phyloP scores from a whole-genome alignment of 2,113 vertebrate species.

The Oxyruncus cristatus region DNA sequence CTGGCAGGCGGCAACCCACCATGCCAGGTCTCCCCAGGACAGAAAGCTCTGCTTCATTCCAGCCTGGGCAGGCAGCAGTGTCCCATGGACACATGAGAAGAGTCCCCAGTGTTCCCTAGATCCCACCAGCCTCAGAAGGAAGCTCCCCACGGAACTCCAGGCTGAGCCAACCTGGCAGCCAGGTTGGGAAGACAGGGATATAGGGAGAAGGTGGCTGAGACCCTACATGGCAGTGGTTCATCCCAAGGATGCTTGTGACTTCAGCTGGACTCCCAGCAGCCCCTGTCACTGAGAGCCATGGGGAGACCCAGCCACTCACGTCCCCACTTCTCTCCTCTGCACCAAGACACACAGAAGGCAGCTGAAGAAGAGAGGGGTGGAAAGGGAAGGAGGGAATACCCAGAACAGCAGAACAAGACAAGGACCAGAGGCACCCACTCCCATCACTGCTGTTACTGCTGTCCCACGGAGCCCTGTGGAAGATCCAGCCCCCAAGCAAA shows the following conservation, averaged over 20 bases:
- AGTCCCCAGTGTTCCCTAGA: neutral
- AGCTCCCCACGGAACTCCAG: neutral
- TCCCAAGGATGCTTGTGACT: neutral
- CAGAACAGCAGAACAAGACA: neutral
- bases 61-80: neutral
- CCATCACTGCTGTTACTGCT: neutral
- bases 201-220: neutral
- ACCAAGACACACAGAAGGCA: neutral
- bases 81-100: neutral
- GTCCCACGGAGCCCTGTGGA: rapidly evolving
- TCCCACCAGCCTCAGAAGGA: neutral
- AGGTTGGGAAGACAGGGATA: neutral
- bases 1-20: neutral
- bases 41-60: neutral
- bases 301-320: neutral
- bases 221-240: neutral
- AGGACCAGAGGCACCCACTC: neutral
- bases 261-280: neutral
- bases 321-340: neutral
- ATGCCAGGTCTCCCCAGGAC: neutral
- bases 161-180: neutral
- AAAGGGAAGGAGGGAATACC: neutral
- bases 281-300: neutral
- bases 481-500: neutral
- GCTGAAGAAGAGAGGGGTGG: neutral